Evolutionary conservation across 2,113 vertebrate species (phyloP), one percentile per base, ranked within the genome.

Genomic region (Eublepharis macularius): DNA sequence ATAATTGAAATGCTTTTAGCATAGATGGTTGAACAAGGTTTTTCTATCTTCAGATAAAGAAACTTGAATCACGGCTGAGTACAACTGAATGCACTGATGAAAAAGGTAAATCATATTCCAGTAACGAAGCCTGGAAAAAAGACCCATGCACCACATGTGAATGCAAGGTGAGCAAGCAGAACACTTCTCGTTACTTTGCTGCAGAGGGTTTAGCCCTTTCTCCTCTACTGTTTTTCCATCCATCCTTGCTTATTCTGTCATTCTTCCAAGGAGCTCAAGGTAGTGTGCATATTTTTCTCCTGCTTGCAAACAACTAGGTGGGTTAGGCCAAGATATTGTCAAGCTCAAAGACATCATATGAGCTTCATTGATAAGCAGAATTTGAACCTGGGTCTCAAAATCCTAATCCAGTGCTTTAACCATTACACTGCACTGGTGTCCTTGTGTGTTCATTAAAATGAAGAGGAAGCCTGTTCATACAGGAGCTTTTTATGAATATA

Each of bases 61-160:
- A 96, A 93, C 98, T 99, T 84, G 99, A 99, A 97, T 94, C 96
- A 19, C 98, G 97, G 76, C 96, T 99, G 92, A 98, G 97, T 93
- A 96, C 96, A 92, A 97, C 96, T 2, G 97, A 97, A 92, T 99
- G 99, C 94, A 96, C 96, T 93, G 98, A 98, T 60, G 94, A 94
- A 29, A 94, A 96, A 0, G 98, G 97, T 19, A 95, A 95, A 60
- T 94, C 97, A 8, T 97, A 97, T 12, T 89, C 90, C 24, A 96
- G 96, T 49, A 96, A 97, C 63, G 94, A 98, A 24, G 95, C 87
- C 24, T 99, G 99, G 99, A 98, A 97, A 75, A 97, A 93, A 63
- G 97, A 99, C 70, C 66, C 96, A 1, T 99, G 99, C 94, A 97
- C 97, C 87, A 76, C 83, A 36, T 99, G 99, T 94, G 97, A 98